Conservation (phyloP, 2,113 vertebrate genomes). For the Rhinopomastus cyanomelas region DNA sequence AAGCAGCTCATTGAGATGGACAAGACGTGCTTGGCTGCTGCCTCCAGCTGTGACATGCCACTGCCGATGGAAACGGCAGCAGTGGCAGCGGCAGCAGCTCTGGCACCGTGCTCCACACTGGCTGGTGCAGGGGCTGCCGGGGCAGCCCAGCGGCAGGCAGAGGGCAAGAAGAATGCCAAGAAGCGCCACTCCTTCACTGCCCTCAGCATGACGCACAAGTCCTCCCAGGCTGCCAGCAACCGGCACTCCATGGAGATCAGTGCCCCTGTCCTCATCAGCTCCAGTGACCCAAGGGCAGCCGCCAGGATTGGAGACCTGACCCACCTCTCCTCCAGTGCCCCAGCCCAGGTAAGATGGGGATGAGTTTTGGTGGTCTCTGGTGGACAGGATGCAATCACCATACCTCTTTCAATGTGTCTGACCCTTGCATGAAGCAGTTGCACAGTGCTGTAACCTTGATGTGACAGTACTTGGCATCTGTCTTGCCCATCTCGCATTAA, state of each 20-base stretch:
- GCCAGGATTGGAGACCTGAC: constrained; percentile 89
- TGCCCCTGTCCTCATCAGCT: constrained; percentile 95
- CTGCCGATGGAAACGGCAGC: background rate
- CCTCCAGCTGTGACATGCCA: constrained; percentile 76
- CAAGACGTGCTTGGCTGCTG: constrained; percentile 76
- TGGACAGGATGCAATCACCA: fast-evolving
- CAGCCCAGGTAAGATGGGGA: constrained; percentile 75
- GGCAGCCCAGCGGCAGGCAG: constrained; percentile 81
- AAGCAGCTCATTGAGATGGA: constrained; percentile 98
- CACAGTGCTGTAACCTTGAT: fast-evolving
- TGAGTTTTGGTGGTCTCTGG: background rate
- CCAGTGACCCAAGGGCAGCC: constrained; percentile 90
- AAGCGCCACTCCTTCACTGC: constrained; percentile 97
- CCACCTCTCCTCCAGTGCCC: constrained; percentile 82
- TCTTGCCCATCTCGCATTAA: background rate
- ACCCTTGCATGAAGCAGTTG: fast-evolving
- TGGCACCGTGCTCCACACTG: constrained; percentile 67
- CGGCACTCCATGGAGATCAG: constrained; percentile 99
- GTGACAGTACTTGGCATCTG: background rate
- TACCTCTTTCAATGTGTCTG: background rate
- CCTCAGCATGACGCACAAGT: constrained; percentile 92
- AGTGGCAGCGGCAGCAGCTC: background rate
- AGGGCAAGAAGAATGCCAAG: constrained; percentile 97
- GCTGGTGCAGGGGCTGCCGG: constrained; percentile 73
- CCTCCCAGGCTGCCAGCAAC: constrained; percentile 88